phyloP scores from a whole-genome alignment of 2,888 invertebrate species.

The Argyra leucocephala region DNA sequence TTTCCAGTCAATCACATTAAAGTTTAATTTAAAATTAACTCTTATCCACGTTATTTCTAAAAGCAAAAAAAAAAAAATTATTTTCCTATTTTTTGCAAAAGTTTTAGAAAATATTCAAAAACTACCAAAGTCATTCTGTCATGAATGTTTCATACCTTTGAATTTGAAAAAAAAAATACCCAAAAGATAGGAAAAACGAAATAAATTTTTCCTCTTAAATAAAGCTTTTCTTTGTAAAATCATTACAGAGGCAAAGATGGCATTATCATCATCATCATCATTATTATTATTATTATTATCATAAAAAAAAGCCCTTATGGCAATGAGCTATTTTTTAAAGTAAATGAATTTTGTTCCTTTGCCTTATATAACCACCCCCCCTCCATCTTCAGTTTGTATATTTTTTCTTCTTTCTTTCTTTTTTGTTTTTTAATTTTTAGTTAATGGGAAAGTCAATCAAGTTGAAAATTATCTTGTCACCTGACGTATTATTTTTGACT shows the following conservation, averaged over 20 bases:
- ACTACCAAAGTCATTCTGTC: not conserved
- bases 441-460: not conserved
- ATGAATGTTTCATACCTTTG: not conserved
- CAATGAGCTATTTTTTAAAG: not conserved
- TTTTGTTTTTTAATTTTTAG: not conserved
- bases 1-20: not conserved
- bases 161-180: too few relatives aligned
- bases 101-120: not conserved
- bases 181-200: too few relatives aligned
- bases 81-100: not conserved
- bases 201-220: not conserved
- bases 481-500: not conserved
- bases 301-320: not conserved
- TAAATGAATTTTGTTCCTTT: not conserved
- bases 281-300: not conserved
- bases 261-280: not conserved
- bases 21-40: conserved; percentile 2
- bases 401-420: not conserved
- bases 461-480: conserved; percentile 6
- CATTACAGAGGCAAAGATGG: not conserved
- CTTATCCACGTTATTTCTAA: not conserved
- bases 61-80: not conserved
- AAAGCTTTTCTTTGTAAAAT: not conserved
- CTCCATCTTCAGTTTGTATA: too few relatives aligned
- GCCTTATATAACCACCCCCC: not conserved